Evolutionary conservation across 2,888 invertebrate genomes (phyloP).

Genomic region (Allacma fusca): DNA sequence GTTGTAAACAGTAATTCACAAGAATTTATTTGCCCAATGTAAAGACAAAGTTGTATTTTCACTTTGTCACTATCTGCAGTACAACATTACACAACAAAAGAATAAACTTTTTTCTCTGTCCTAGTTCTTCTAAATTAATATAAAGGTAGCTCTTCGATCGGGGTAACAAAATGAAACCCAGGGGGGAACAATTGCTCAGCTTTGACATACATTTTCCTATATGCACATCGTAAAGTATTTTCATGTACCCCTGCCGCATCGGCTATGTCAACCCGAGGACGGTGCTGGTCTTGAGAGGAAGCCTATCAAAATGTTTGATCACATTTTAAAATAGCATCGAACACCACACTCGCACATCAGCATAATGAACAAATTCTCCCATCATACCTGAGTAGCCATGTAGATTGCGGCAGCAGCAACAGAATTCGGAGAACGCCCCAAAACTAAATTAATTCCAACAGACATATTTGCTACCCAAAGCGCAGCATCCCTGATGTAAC

Average conservation of each 20-base stretch:
- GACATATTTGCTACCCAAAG: neutral
- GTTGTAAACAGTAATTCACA: too few relatives aligned
- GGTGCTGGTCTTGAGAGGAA: neutral
- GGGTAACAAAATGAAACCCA: neutral
- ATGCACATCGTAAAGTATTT: neutral
- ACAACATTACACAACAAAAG: too few relatives aligned
- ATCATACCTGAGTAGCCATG: slow-evolving; percentile 5
- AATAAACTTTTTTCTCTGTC: too few relatives aligned
- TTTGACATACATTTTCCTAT: neutral
- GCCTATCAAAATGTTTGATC: neutral
- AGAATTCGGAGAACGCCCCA: neutral
- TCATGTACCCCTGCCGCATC: neutral
- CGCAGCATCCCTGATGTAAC: neutral
- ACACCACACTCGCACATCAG: too few relatives aligned
- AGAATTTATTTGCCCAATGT: too few relatives aligned
- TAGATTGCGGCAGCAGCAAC: slow-evolving; percentile 16
- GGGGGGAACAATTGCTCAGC: neutral
- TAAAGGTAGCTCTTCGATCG: slow-evolving; percentile 2
- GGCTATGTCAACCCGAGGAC: neutral
- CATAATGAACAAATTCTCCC: too few relatives aligned
- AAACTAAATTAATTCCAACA: neutral
- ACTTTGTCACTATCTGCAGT: too few relatives aligned
- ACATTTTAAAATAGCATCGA: too few relatives aligned
- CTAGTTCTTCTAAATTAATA: neutral
- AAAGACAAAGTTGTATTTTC: too few relatives aligned